A percentile compares a stretch with the other conserved stretches of the same genome.
Conservation (phyloP, 2,888 invertebrate species). For the Melipona bicolor region DNA sequence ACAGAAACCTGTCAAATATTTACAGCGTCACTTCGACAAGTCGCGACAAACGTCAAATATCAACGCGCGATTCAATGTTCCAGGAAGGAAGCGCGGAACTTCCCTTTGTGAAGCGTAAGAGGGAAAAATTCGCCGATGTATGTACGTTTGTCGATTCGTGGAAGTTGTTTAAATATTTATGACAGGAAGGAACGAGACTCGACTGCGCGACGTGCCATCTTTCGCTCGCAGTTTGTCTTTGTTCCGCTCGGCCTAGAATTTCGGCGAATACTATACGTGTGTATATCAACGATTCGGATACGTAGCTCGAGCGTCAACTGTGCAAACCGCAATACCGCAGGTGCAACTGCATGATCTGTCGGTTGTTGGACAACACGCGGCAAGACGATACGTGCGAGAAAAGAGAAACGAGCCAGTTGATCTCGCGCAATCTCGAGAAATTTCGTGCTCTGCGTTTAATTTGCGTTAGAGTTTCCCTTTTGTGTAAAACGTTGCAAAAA, state of each 20-base stretch:
- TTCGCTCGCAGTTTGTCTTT: not conserved
- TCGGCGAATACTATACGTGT: not conserved
- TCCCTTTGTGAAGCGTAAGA: not conserved
- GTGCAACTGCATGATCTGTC: constrained; percentile 42
- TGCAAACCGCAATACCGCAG: constrained; percentile 22
- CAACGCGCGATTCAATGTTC: no score
- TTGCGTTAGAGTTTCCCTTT: not conserved
- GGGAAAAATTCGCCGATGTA: not conserved
- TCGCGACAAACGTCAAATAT: no score
- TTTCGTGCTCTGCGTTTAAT: not conserved
- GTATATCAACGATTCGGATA: not conserved
- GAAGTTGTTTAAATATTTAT: constrained; percentile 22
- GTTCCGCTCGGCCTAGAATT: constrained; percentile 28
- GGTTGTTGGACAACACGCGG: constrained; percentile 20
- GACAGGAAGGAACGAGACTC: not conserved
- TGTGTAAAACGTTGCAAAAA: no score
- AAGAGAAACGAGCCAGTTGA: constrained; percentile 33
- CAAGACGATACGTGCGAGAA: constrained; percentile 29
- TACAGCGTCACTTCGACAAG: no score
- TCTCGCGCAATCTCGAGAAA: constrained; percentile 12
- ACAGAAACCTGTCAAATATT: no score
- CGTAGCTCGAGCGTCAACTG: constrained; percentile 7
- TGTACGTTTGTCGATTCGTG: not conserved
- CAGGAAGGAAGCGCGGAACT: not conserved
- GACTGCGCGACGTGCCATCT: not conserved